Percentiles rank a stretch among this genome's conserved stretches.
Conservation (phyloP, 2,888 invertebrate species). For the Eurois occulta region DNA sequence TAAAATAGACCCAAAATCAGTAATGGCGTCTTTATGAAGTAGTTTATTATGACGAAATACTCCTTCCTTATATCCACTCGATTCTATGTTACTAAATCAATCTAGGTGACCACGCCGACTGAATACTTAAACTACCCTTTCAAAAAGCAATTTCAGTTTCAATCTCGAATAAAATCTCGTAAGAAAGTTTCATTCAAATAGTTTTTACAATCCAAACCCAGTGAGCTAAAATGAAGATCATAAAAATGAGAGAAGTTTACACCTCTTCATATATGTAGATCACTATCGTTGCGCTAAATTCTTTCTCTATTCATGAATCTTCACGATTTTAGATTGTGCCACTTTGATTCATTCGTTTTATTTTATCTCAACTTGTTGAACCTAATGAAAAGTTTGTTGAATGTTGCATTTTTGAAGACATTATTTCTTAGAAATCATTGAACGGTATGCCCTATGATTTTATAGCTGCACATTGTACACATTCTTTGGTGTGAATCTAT, state of each 20-base stretch:
- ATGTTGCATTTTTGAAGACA: neutral
- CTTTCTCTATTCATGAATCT: slow-evolving; percentile 29
- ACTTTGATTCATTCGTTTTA: slow-evolving; percentile 28
- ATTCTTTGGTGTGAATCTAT: neutral
- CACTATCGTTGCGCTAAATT: slow-evolving; percentile 52
- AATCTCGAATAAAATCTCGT: slow-evolving; percentile 20
- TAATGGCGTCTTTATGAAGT: neutral
- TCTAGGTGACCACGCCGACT: neutral
- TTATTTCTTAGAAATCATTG: neutral
- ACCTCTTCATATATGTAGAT: slow-evolving; percentile 39
- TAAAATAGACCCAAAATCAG: neutral
- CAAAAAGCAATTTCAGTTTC: slow-evolving; percentile 25
- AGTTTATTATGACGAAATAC: neutral
- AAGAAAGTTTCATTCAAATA: slow-evolving; percentile 42
- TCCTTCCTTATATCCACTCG: neutral
- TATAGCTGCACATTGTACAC: too few species aligned
- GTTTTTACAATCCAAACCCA: slow-evolving; percentile 39
- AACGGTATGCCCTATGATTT: neutral
- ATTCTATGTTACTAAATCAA: neutral
- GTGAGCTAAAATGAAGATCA: slow-evolving; percentile 46
- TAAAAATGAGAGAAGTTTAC: slow-evolving; percentile 44
- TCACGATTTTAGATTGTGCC: slow-evolving; percentile 36
- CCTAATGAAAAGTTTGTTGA: slow-evolving; percentile 7
- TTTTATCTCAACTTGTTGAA: slow-evolving; percentile 43
- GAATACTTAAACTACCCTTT: slow-evolving; percentile 8